Evolutionary conservation across 2,797 vertebrate species (phyloP), one percentile per base, ranked within the genome.

Genomic region (Bothrops alternatus): DNA sequence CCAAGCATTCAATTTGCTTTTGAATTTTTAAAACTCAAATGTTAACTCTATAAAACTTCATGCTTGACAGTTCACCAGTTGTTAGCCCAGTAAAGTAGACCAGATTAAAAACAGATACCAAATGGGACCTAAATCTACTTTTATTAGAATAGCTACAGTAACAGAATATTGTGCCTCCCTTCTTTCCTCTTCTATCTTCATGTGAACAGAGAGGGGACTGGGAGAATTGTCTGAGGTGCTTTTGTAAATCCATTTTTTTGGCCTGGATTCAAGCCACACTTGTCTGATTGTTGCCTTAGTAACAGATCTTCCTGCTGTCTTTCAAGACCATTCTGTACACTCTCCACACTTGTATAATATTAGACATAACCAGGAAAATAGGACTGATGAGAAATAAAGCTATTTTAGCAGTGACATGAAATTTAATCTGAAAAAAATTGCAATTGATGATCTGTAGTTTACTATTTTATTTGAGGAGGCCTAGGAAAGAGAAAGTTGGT

Each of bases 11-110:
- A 47, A 53, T 87, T 69, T 92, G 87, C 56, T 60, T 12, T 50
- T 82, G 63, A 78, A 87, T 90, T 56, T 92, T 42, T 69, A 37
- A 85, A 92, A 63, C 26, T n/a, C 25, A 87, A 87, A 86, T 73
- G 63, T 55, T 55, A 61, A 42, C n/a, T 92, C 32, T 16, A 25
- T 25, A 91, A 60, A 42, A 28, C 53, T 60, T 86, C n/a, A 28
- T 18, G 12, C 10, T 55, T 32, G 4, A 55, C 2, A 56, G 1
- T 10, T 78, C 73, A 78, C 73, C 20, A 42, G 37, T 78, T 78
- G 73, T 78, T 42, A 42, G 73, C 73, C 37, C 37, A 37, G 23
- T 78, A 47, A 47, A 25, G 20, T 47, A 47, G 20, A 47, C 73
- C 37, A 82, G 37, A 42, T 47, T 82, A 82, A 82, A 78, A 82